Conservation (phyloP, 2,888 invertebrate species). For the Eupithecia subumbrata region DNA sequence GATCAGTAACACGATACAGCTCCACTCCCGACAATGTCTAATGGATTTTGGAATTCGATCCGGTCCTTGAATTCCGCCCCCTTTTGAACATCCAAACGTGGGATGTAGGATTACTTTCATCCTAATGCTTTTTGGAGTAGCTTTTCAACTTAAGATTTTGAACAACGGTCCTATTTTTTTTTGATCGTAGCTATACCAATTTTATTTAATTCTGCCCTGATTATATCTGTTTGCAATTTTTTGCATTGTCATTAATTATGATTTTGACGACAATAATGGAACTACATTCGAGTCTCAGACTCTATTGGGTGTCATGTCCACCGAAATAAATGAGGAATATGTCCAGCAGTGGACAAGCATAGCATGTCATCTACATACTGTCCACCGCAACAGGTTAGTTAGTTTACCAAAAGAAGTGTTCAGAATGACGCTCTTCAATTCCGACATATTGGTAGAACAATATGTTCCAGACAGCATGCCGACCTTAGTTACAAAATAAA, state of each 20-base stretch:
- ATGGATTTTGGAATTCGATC: background rate
- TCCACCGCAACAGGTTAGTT: background rate
- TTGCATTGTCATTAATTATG: background rate
- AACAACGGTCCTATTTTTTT: background rate
- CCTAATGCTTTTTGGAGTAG: background rate
- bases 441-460: background rate
- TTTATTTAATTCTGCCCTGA: background rate
- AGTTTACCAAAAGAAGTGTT: background rate
- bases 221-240: background rate
- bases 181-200: background rate
- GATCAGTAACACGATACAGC: background rate
- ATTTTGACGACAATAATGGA: background rate
- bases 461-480: background rate
- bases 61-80: background rate
- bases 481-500: slow-evolving; percentile 25
- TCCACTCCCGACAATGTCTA: slow-evolving; percentile 1
- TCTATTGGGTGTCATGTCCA: background rate
- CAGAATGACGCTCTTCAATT: background rate
- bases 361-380: background rate
- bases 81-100: background rate
- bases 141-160: background rate
- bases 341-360: background rate
- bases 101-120: background rate
- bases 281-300: background rate
- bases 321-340: background rate